phyloP scores from a whole-genome alignment of 1,140 invertebrate species.

The Ylistrum balloti region DNA sequence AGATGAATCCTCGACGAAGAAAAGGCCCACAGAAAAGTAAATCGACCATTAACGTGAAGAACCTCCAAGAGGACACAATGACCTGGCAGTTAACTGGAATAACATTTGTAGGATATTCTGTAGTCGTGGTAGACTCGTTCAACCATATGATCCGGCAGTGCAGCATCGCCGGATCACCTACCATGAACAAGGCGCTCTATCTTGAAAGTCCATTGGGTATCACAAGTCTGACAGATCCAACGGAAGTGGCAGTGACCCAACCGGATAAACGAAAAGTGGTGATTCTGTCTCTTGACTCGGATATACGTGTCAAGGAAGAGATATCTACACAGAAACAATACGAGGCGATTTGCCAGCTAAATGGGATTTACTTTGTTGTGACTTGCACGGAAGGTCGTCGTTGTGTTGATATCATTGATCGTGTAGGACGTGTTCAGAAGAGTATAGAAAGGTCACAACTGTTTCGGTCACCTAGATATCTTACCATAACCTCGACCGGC shows the following conservation, averaged over 20 bases:
- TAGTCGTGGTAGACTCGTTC: conserved; percentile 47
- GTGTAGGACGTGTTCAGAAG: conserved; percentile 51
- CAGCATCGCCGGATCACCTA: conserved; percentile 41
- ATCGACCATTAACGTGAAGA: conserved; percentile 54
- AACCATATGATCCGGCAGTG: conserved; percentile 58
- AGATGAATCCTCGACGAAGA: neutral
- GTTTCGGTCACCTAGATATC: conserved; percentile 54
- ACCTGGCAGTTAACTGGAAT: conserved; percentile 60
- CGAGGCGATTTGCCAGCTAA: conserved; percentile 57
- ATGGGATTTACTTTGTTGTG: conserved; percentile 53
- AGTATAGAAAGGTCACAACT: conserved; percentile 56
- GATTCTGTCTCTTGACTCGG: conserved; percentile 44
- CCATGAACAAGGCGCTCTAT: conserved; percentile 44
- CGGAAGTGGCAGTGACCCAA: conserved; percentile 58
- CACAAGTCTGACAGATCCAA: conserved; percentile 41
- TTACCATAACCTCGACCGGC: conserved; percentile 50
- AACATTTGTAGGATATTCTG: conserved; percentile 51
- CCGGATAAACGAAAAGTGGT: conserved; percentile 55
- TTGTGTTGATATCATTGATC: conserved; percentile 56
- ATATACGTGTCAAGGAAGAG: conserved; percentile 42
- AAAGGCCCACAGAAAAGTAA: conserved; percentile 23
- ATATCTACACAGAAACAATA: conserved; percentile 57
- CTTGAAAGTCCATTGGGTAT: conserved; percentile 54
- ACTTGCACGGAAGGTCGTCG: conserved; percentile 50
- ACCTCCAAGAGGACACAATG: conserved; percentile 46